Evolutionary conservation across 2,113 vertebrate genomes (phyloP).

Genomic region (Anser brachyrhynchus): DNA sequence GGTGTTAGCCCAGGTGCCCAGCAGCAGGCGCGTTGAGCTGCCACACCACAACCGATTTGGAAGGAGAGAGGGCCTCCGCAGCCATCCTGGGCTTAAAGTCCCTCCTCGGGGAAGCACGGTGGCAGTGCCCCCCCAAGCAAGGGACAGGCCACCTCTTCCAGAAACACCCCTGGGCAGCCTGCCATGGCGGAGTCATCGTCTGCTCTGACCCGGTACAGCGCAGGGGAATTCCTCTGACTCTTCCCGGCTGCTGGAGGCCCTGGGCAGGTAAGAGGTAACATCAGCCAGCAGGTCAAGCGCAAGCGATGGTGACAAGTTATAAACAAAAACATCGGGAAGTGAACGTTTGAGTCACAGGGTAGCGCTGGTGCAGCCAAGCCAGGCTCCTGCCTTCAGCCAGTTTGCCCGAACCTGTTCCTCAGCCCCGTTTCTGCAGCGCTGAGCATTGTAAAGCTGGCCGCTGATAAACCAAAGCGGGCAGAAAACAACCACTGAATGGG

Average conservation of each 20-base stretch:
- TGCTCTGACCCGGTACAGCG: neutral
- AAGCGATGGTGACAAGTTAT: neutral
- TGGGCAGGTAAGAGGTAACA: neutral
- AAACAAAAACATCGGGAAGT: slow-evolving; percentile 30
- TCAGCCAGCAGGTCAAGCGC: neutral
- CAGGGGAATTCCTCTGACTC: neutral
- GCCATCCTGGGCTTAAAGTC: neutral
- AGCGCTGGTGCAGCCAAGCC: neutral
- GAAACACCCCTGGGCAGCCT: neutral
- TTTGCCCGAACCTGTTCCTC: slow-evolving; percentile 21
- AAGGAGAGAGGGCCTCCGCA: neutral
- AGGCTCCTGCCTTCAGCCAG: neutral
- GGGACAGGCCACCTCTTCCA: neutral
- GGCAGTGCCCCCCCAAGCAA: neutral
- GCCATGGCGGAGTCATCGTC: neutral
- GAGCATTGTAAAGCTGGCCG: neutral
- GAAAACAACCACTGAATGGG: neutral
- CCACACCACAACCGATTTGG: neutral
- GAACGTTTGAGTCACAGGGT: neutral
- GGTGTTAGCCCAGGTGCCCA: neutral
- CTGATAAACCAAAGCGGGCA: neutral
- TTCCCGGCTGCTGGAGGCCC: neutral
- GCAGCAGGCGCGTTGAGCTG: neutral
- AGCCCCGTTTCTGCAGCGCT: neutral
- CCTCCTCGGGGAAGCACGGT: neutral